These are phyloP conservation scores for Cervus canadensis DNA, from an alignment of 2,113 vertebrate genomes.

Conservation along the genomic window DNA sequence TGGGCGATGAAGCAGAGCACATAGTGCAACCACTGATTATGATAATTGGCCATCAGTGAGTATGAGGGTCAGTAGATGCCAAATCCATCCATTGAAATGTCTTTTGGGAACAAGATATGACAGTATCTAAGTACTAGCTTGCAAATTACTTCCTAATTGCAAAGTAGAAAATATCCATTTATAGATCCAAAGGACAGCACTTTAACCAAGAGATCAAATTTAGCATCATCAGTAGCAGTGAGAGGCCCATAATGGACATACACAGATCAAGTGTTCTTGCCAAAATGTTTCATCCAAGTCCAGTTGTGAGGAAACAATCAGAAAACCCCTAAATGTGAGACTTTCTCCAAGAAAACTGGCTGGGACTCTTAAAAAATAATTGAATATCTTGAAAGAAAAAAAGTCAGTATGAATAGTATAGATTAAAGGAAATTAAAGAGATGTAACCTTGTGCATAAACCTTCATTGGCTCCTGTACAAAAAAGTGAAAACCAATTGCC, in stretches of 20 bases:
- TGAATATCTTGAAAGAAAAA: background rate
- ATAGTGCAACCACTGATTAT: background rate
- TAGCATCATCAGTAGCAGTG: background rate
- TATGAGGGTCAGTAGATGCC: background rate
- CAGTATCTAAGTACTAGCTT: background rate
- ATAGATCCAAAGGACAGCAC: background rate
- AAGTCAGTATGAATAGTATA: background rate
- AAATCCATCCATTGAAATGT: background rate
- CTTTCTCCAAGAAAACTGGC: background rate
- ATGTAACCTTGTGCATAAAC: background rate
- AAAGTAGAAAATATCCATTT: background rate
- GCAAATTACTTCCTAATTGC: background rate
- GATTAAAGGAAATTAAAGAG: background rate
- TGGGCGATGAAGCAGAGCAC: background rate
- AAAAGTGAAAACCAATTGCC: background rate
- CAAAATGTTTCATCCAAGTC: background rate
- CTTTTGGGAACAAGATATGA: background rate
- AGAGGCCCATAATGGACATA: background rate
- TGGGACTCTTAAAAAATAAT: background rate
- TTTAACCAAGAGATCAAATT: background rate
- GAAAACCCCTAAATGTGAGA: background rate
- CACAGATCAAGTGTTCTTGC: background rate
- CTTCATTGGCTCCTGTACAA: background rate
- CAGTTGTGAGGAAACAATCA: background rate
- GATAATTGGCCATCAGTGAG: background rate